phyloP scores from a whole-genome alignment of 2,797 vertebrate species.

The Microctenopoma steveboyesi region DNA sequence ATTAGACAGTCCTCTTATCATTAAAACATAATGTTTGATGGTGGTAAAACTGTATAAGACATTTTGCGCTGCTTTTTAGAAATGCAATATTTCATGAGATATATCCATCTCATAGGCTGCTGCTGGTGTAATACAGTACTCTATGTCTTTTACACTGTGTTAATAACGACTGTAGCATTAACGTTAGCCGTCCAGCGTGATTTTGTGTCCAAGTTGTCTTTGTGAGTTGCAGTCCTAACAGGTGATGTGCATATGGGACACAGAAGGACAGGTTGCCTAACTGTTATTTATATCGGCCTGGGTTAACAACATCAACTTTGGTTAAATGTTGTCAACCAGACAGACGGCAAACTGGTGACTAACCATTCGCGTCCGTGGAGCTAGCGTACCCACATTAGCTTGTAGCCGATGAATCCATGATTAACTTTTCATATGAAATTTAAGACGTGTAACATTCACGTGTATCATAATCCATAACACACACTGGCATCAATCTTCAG shows the following conservation, averaged over 20 bases:
- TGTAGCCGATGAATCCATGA: constrained; percentile 32
- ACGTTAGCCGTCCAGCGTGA: constrained; percentile 3
- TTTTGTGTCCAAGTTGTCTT: constrained; percentile 12
- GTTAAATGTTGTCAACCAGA: constrained; percentile 13
- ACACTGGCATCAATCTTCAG: fast-evolving
- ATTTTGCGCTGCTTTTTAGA: not conserved
- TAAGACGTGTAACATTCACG: not conserved
- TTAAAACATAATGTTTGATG: not conserved
- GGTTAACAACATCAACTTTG: constrained; percentile 7
- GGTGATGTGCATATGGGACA: not conserved
- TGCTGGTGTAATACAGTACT: not conserved
- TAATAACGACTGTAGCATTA: constrained; percentile 7
- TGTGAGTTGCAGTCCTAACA: not conserved
- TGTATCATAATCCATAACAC: fast-evolving
- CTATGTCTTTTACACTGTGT: not conserved
- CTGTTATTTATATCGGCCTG: not conserved
- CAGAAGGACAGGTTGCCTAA: not conserved
- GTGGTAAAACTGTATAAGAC: not conserved
- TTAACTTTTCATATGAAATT: constrained; percentile 21
- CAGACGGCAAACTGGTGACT: constrained; percentile 27
- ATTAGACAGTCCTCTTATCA: constrained; percentile 3
- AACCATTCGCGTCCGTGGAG: constrained; percentile 17
- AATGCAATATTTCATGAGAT: not conserved
- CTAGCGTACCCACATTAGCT: constrained; percentile 59
- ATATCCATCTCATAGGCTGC: not conserved